A percentile compares a stretch with the other conserved stretches of the same genome.
Conservation (phyloP, 1,140 invertebrate genomes). For the Phortica variegata region DNA sequence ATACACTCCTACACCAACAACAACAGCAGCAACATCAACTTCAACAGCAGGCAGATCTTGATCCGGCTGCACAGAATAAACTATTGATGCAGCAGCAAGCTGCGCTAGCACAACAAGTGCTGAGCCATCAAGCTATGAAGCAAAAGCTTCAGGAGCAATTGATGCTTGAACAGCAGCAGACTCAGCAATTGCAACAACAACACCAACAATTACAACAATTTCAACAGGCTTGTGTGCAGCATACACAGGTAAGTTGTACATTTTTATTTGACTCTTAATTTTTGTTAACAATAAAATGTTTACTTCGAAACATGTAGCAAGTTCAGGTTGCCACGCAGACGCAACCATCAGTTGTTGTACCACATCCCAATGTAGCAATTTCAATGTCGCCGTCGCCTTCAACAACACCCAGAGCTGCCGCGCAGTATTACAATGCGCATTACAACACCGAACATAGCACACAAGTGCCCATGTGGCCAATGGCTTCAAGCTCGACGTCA, state of each 20-base stretch:
- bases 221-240: conserved; percentile 47
- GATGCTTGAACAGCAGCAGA: conserved; percentile 51
- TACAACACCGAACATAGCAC: conserved; percentile 30
- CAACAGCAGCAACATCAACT: conserved; percentile 50
- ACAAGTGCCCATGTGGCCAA: conserved; percentile 57
- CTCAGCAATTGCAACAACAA: conserved; percentile 54
- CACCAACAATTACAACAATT: too few relatives aligned
- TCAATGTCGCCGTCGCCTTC: conserved; percentile 36
- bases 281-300: not conserved
- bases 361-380: conserved; percentile 21
- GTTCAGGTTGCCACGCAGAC: conserved; percentile 64
- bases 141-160: conserved; percentile 45
- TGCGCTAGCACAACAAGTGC: conserved; percentile 38
- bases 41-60: conserved; percentile 30
- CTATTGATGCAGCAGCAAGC: conserved; percentile 38
- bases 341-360: conserved; percentile 55
- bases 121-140: conserved; percentile 53
- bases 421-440: conserved; percentile 55
- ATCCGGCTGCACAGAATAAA: conserved; percentile 20
- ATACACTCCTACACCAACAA: conserved; percentile 14
- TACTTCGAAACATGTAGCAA: conserved; percentile 48
- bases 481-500: conserved; percentile 43
- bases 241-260: conserved; percentile 36
- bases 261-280: too few relatives aligned
- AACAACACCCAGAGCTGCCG: conserved; percentile 36